Evolutionary conservation across 2,888 invertebrate genomes (phyloP), one percentile per base, ranked within the genome.

Genomic region (Mesorhabditis spiculigera): DNA sequence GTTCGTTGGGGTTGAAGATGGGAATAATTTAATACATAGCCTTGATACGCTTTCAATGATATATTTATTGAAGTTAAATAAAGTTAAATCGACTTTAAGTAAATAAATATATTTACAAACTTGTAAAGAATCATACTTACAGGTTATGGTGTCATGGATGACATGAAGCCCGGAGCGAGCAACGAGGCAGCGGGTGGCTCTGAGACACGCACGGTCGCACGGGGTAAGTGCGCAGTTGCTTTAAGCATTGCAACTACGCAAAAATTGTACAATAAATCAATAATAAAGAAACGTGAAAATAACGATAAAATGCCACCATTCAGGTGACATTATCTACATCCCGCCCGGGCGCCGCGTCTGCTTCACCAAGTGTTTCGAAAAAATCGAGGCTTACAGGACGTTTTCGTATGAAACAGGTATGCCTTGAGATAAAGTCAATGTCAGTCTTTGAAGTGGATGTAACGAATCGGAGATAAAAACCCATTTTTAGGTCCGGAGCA

Each of bases 271-370:
- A 62, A 28, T 62, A 28, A 28, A 16, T 43, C 43, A 65, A 65
- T 65, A 41, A 28, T 41, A 62, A 16, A 5, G 41, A 67, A 62
- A 67, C 10, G 43, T 13, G 8, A 10, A 68, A 64, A 16, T 63
- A 28, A 6, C 16, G 43, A 63, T 58, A 8, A 45, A 16, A 13
- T 61, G 8, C 66, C 75, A 78, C 43, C 71, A 74, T 44, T 71
- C 82, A 61, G 83, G 83, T 63, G 81, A 81, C 72, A 82, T 83
- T 64, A 79, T 79, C 71, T 83, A 81, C 71, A 81, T 83, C 72
- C 79, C 81, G 42, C 76, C 82, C 28, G 75, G 75, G 45, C 70
- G 73, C 45, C 70, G 70, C 6, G 67, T 79, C 58, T 75, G 75
- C 66, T 76, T 78, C 45, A 41, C 68, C 10, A 62, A 71, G 5